Conservation (phyloP, 2,888 invertebrate species). For the Pseudococcus viburni region DNA sequence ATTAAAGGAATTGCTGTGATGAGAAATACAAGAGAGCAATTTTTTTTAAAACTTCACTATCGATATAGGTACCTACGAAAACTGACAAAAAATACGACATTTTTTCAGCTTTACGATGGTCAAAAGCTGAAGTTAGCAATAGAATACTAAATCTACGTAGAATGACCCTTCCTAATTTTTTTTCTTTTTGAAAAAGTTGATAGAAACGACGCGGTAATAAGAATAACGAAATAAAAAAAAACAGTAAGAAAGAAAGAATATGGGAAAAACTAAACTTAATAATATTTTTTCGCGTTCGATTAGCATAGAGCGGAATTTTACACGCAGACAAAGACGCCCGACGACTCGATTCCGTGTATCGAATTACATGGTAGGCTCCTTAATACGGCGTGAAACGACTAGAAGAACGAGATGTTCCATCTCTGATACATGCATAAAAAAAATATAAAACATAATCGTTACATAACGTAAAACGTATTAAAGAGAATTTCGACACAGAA, state of each 20-base stretch:
- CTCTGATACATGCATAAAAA: constrained; percentile 68
- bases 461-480: neutral
- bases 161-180: too few species aligned
- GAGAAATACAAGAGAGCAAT: too few species aligned
- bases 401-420: constrained; percentile 68
- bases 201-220: too few species aligned
- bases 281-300: constrained; percentile 36
- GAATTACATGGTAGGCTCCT: constrained; percentile 58
- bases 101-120: too few species aligned
- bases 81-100: too few species aligned
- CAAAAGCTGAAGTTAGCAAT: too few species aligned
- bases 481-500: neutral
- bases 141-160: too few species aligned
- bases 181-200: too few species aligned
- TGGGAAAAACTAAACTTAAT: constrained; percentile 16
- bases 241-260: neutral
- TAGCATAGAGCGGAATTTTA: neutral
- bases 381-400: constrained; percentile 68
- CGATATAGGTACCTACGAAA: too few species aligned
- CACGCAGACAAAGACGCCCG: neutral
- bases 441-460: constrained; percentile 59
- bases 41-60: too few species aligned
- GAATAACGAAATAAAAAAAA: neutral
- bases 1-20: too few species aligned
- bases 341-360: neutral